Evolutionary conservation across 1,140 invertebrate species (phyloP), one percentile per base, ranked within the genome.

Genomic region (Odontomachus brunneus): DNA sequence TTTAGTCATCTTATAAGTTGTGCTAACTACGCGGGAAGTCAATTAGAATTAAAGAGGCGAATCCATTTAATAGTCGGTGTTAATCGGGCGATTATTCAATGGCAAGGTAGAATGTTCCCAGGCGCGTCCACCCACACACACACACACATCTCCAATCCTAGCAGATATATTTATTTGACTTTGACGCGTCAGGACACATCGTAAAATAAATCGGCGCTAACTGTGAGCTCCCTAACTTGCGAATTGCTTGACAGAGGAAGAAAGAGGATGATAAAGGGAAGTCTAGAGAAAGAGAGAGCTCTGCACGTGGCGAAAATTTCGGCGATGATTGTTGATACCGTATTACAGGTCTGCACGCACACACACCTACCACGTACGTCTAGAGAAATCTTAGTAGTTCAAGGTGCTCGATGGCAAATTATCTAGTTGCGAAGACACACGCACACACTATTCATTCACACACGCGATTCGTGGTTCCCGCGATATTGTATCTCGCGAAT

Each of bases 111-210:
- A 51, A 14, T 44, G 38, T 53, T 67, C 12, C 14, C 29, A 66
- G 4, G 17, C 19, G 49, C 17, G n/a, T n/a, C n/a, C n/a, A n/a
- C n/a, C n/a, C n/a, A n/a, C n/a, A n/a, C n/a, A n/a, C n/a, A n/a
- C n/a, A n/a, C n/a, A n/a, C n/a, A n/a, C n/a, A 11, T 44, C 29
- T 67, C 44, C 19, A 38, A 9, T 19, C 49, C 29, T 15, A 19
- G 3, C 3, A 14, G 11, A 55, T 78, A 17, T 9, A 67, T 78
- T 78, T 78, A 69, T 69, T 69, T 44, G 51, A 55, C 75, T 69
- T 69, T 82, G 78, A 51, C 55, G 33, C 12, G n/a, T n/a, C 53
- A 1, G 12, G 3, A 66, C n/a, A 22, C 9, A 33, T 33, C 38
- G 38, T 11, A 7, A 44, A 44, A 44, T 38, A 26, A 69, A 69